These are phyloP conservation scores for Rhinolophus sinicus DNA, from an alignment of 2,113 vertebrate species.

Conservation along the genomic window DNA sequence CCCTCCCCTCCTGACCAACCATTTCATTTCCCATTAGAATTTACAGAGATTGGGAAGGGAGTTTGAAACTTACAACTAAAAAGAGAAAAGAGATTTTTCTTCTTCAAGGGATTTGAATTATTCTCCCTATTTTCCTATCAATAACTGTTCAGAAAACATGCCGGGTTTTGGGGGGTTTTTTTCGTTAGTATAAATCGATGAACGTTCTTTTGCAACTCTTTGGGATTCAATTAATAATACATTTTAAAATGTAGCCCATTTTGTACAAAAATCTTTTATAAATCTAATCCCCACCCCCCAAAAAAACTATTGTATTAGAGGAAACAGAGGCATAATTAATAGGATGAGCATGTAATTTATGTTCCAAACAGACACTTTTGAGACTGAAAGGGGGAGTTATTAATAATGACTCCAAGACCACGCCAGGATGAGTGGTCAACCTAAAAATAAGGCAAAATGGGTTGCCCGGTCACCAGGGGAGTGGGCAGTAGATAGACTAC, in stretches of 20 bases:
- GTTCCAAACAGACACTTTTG: not conserved
- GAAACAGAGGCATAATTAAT: not conserved
- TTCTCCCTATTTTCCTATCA: not conserved
- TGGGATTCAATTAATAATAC: not conserved
- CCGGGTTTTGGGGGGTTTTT: not conserved
- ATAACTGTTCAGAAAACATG: conserved; percentile 22
- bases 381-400: not conserved
- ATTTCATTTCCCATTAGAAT: conserved; percentile 49
- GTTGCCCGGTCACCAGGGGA: not conserved
- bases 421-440: not conserved
- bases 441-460: conserved; percentile 1
- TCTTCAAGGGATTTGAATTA: conserved; percentile 34
- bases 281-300: not conserved
- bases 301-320: not conserved
- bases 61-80: conserved; percentile 44
- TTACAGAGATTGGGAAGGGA: conserved; percentile 28
- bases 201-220: not conserved
- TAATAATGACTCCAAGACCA: not conserved
- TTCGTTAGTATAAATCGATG: not conserved
- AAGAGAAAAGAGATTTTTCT: conserved; percentile 11
- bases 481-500: not conserved
- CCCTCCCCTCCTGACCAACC: not conserved
- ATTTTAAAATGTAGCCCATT: conserved; percentile 15
- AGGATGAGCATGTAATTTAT: not conserved
- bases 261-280: not conserved